phyloP scores from a whole-genome alignment of 2,888 invertebrate genomes.

The Drosophila prolongata region DNA sequence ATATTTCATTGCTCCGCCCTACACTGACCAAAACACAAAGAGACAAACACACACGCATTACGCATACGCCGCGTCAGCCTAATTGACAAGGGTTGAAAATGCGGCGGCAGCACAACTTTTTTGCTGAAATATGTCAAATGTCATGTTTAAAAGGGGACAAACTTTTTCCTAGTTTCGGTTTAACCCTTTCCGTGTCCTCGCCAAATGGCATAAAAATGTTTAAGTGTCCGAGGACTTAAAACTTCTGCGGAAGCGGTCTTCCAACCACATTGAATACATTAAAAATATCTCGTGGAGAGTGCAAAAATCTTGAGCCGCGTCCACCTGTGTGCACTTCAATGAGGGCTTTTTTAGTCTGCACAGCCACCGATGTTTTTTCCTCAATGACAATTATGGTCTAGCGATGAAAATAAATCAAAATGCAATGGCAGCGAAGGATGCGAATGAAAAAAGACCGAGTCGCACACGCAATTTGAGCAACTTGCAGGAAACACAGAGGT shows the following conservation, averaged over 20 bases:
- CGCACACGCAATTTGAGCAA: constrained; percentile 55
- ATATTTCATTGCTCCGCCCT: constrained; percentile 37
- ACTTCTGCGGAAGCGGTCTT: constrained; percentile 30
- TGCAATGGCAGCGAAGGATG: constrained; percentile 14
- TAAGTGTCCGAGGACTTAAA: constrained; percentile 49
- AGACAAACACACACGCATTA: constrained; percentile 52
- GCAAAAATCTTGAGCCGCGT: not conserved
- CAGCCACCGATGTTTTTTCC: constrained; percentile 21
- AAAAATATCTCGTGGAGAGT: constrained; percentile 12
- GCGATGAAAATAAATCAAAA: constrained; percentile 55
- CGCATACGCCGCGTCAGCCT: constrained; percentile 74
- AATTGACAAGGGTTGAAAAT: constrained; percentile 77
- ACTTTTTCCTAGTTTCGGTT: constrained; percentile 38
- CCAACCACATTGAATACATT: constrained; percentile 24
- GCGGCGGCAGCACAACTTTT: constrained; percentile 60
- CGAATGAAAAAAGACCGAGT: constrained; percentile 19
- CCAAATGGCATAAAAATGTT: constrained; percentile 56
- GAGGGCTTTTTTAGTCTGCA: not conserved
- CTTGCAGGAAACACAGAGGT: constrained; percentile 74
- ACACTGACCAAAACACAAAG: constrained; percentile 36
- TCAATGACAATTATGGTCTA: constrained; percentile 51
- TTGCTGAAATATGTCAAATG: constrained; percentile 73
- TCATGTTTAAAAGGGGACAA: constrained; percentile 50
- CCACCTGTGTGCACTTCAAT: constrained; percentile 16
- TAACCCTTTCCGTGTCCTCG: constrained; percentile 22